A percentile compares a stretch with the other conserved stretches of the same genome.
Evolutionary conservation across 2,113 vertebrate species (phyloP).

Genomic region (Saguinus imperator): DNA sequence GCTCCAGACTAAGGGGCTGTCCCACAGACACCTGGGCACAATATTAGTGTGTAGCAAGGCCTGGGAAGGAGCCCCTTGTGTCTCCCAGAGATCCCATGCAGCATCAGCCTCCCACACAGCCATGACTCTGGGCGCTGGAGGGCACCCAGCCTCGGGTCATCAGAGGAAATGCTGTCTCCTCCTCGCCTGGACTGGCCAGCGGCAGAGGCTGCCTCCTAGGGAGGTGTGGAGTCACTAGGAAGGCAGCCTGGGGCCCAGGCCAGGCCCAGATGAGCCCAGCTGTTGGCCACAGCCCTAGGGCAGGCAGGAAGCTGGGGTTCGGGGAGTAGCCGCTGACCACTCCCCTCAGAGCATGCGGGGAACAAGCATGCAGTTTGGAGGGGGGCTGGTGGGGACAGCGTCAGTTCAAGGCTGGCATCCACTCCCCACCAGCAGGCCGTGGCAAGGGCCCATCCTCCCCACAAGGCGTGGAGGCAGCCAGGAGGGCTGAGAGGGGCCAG

Average conservation of each 20-base stretch:
- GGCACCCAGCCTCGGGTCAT: background rate
- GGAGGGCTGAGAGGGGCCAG: background rate
- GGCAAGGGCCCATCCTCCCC: background rate
- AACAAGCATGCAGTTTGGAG: background rate
- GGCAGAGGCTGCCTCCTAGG: background rate
- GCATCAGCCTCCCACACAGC: background rate
- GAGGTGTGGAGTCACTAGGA: background rate
- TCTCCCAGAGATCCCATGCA: fast-evolving
- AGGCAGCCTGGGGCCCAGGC: background rate
- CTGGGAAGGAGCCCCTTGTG: background rate
- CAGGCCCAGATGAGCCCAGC: slow-evolving; percentile 2
- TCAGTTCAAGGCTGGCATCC: background rate
- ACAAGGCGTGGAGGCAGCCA: background rate
- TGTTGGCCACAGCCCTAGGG: background rate
- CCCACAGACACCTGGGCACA: background rate
- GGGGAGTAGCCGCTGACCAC: background rate
- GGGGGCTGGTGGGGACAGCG: background rate
- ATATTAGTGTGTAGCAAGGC: fast-evolving
- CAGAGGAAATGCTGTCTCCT: background rate
- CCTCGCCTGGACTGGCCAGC: background rate
- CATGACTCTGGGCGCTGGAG: background rate
- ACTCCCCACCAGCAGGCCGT: background rate
- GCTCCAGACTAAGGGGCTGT: fast-evolving
- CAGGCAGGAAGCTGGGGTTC: background rate
- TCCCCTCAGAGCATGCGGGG: no score